Evolutionary conservation across 2,797 vertebrate species (phyloP), one percentile per base, ranked within the genome.

Genomic region (Betta splendens): DNA sequence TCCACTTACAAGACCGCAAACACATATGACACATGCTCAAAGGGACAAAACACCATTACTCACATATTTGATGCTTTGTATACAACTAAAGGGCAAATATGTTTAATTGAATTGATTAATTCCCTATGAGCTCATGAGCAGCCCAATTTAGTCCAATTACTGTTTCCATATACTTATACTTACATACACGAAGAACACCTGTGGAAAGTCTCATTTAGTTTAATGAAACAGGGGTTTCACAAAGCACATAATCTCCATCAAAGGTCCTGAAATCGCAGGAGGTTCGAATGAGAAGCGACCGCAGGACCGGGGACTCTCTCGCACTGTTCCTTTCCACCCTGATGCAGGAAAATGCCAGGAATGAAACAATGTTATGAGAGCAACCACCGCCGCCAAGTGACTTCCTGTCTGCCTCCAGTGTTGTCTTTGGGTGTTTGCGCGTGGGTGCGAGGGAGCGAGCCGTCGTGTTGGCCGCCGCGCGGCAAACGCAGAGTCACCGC

Each of bases 351-450:
- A 84, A 89, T 87, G 81, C 64, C 64, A 81, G 79, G 75, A 80
- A 88, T 87, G 84, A 81, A 81, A 79, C 59, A 5, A 43, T 81
- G 79, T 88, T 87, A 83, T 87, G 83, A 84, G 84, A 88, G 81
- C 68, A 69, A 64, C 67, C 62, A 65, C 64, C 31, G n/a, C 52
- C 2, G 67, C 74, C 80, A 81, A 80, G 65, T 59, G 54, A 64
- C 69, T 52, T 29, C 40, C 52, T 65, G 57, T 68, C 46, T 7
- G 44, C 57, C 54, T 79, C 47, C 61, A 42, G 55, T 16, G 1
- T 49, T 31, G 21, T 74, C 37, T 54, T 18, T 64, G 48, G 57
- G 33, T 66, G 48, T 58, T 45, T 57, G 47, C 18, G 28, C 45
- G 33, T 36, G 21, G 35, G 31, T 28, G 20, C 5, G 1, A 23